A percentile compares a stretch with the other conserved stretches of the same genome.
Conservation (phyloP, 2,797 vertebrate species). For the Vipera latastei region DNA sequence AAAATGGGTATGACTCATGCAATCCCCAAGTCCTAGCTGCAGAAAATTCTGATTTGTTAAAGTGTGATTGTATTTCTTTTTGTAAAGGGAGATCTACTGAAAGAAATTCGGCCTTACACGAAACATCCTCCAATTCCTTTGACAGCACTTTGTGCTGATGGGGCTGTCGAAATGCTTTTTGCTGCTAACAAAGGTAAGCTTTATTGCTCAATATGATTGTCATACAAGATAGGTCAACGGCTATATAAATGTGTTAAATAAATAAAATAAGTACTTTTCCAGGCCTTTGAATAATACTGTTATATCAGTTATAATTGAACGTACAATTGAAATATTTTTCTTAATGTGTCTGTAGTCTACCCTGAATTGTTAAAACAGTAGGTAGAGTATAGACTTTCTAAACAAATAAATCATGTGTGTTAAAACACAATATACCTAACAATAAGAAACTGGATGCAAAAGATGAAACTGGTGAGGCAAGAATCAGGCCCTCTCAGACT, state of each 20-base stretch:
- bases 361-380: background rate
- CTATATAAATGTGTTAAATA: background rate
- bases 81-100: constrained; percentile 67
- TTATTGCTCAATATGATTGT: background rate
- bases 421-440: background rate
- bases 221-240: background rate
- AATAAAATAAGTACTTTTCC: background rate
- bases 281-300: background rate
- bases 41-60: constrained; percentile 2
- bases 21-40: background rate
- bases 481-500: background rate
- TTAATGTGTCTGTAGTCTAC: background rate
- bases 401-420: background rate
- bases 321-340: background rate
- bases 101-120: constrained; percentile 68
- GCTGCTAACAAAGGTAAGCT: constrained; percentile 67
- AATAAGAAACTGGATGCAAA: background rate
- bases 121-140: constrained; percentile 66
- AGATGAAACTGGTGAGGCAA: background rate
- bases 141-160: constrained; percentile 58
- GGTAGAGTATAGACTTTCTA: background rate
- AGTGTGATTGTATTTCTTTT: constrained; percentile 24
- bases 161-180: constrained; percentile 56
- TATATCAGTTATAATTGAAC: background rate
- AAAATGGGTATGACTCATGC: background rate